Evolutionary conservation across 1,140 invertebrate genomes (phyloP), one percentile per base, ranked within the genome.

Genomic region (Penaeus vannamei): DNA sequence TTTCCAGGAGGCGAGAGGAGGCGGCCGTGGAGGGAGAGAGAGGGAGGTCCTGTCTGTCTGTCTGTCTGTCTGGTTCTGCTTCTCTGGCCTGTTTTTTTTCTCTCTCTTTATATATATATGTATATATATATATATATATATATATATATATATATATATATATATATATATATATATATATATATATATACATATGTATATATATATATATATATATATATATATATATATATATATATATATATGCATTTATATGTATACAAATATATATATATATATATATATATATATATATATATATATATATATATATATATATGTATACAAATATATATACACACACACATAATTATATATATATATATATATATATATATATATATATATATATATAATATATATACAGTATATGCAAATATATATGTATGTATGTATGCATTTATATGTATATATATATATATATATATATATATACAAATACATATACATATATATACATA

Each of bases 331-430:
- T 36, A 5, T 36, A 5, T 36, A 5, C 5, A 5, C 5, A 5
- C 46, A 46, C 46, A 46, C 32, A 79, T 46, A 79, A 46, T 46
- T 79, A 79, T 79, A 79, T 46, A 46, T 79, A 46, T 79, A 46
- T 79, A 79, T 79, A 79, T 46, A 79, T n/a, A 79, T 79, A 46
- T 79, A 79, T 79, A 79, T 79, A 79, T 42, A 79, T 2, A 36
- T 79, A 42, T 42, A n/a, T 79, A 46, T 46, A 46, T 79, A 46
- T 46, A 46, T 42, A 46, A 12, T 79, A 79, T 79, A 79, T 79
- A 79, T 79, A 79, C 32, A 79, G n/a, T 79, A 79, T 79, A 79
- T 79, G 20, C 36, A 36, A n/a, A 79, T 79, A 79, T 79, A 79
- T 46, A 79, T 79, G 53, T 79, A 46, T 79, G 26, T 79, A 46